Evolutionary conservation across 2,113 vertebrate species (phyloP).

Genomic region (Nymphicus hollandicus): DNA sequence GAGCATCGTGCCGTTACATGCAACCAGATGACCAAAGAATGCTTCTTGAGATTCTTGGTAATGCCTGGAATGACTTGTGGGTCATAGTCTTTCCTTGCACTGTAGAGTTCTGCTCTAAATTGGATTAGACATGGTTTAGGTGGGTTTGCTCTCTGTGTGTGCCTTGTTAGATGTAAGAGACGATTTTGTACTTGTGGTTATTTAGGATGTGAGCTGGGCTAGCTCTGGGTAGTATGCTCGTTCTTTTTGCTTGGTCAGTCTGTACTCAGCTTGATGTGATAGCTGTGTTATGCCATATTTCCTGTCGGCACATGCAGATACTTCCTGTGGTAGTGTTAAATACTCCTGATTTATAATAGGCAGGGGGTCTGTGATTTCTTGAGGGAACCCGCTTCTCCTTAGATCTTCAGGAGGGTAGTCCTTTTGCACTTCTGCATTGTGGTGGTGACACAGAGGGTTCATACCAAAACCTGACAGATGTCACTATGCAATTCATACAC

Average conservation of each 20-base stretch:
- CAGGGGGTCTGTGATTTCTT: not conserved
- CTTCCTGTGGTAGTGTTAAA: not conserved
- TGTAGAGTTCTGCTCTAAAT: not conserved
- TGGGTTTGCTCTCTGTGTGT: not conserved
- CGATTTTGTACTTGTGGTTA: not conserved
- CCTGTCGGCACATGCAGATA: not conserved
- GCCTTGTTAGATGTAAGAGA: not conserved
- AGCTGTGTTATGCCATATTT: not conserved
- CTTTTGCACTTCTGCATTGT: not conserved
- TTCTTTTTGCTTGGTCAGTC: not conserved
- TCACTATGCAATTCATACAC: not conserved
- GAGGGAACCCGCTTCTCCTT: not conserved
- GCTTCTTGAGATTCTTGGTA: not conserved
- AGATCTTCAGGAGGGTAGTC: not conserved
- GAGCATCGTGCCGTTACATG: rapidly evolving
- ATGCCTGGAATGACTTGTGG: not conserved
- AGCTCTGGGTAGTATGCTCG: not conserved
- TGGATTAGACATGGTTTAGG: not conserved
- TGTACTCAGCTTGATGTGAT: not conserved
- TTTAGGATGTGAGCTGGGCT: not conserved
- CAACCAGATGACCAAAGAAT: not conserved
- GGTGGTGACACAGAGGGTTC: not conserved
- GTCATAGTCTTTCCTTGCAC: not conserved
- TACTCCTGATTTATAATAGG: not conserved
- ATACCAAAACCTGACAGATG: not conserved